Base-by-base conservation (phyloP, 2,113 vertebrate species). In the Antigone vipio region DNA sequence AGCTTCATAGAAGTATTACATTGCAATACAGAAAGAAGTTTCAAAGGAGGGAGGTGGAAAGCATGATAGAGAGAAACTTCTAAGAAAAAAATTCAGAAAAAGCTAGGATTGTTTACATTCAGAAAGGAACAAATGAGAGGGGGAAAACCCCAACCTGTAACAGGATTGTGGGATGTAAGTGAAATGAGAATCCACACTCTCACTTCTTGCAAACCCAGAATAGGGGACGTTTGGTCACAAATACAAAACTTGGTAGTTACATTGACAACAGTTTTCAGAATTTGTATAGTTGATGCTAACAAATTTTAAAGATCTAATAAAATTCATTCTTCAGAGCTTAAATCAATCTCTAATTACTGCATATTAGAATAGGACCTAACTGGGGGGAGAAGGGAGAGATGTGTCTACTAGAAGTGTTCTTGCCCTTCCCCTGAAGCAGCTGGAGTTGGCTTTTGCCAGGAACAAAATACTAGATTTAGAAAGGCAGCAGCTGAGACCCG, bases 371-470 rank as follows among this genome's bases (percentile, higher is more conserved):
- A 40, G 59, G 40, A 40, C 40, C 42, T 56, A 13, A 35, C 0
- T n/a, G 63, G 12, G 34, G 24, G 53, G 45, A 44, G 55, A 74
- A 27, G 40, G 53, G 45, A 44, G 60, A 42, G 63, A 20, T 67
- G 42, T 63, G 52, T 44, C 30, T 63, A 13, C 4, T 66, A 50
- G 76, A 69, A 84, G 15, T 20, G 40, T 52, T 85, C 32, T 21
- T 82, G 7, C 40, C 58, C 9, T 89, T 78, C 20, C 32, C 30
- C 26, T 85, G 88, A 49, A 83, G 82, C 88, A 94, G 78, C 90
- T 96, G 84, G 77, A 74, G 44, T 34, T 95, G 73, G 23, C 52
- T 93, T 81, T n/a, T 91, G 81, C 85, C 81, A 84, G 52, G 49
- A 85, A 15, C 44, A 59, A 75, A 85, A 60, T 49, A 29, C 52